These are phyloP conservation scores for Mycetomoellerius zeteki DNA, from an alignment of 1,140 invertebrate genomes.

Conservation along the genomic window DNA sequence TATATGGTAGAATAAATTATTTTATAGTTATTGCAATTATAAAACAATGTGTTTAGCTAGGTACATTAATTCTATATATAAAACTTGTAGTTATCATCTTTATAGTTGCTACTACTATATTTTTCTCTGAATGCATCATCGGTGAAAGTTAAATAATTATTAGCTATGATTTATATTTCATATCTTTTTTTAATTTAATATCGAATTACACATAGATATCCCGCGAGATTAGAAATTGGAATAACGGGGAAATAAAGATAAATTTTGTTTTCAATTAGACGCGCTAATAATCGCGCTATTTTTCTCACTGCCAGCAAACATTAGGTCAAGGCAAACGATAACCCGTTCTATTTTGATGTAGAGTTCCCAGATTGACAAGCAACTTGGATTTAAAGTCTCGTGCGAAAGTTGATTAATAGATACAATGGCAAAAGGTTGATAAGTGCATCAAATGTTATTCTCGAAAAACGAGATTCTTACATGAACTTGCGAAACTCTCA, in stretches of 20 bases:
- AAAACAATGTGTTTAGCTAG: no score
- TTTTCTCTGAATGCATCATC: no score
- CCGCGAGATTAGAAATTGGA: not conserved
- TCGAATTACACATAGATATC: not conserved
- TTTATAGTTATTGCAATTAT: no score
- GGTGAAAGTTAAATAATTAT: no score
- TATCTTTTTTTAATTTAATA: not conserved
- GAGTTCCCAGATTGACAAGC: no score
- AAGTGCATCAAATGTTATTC: no score
- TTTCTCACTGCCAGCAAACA: not conserved
- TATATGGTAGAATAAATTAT: no score
- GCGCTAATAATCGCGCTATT: not conserved
- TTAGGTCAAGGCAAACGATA: constrained; percentile 30
- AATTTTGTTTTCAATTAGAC: constrained; percentile 23
- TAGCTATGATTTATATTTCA: not conserved
- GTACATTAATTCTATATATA: no score
- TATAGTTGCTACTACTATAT: no score
- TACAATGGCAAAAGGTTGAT: not conserved
- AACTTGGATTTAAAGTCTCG: constrained; percentile 3
- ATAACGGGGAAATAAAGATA: not conserved
- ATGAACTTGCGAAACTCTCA: no score
- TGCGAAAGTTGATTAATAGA: constrained; percentile 9
- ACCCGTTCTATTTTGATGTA: constrained; percentile 45
- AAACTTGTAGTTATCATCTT: no score
- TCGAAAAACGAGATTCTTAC: no score